Conservation (phyloP, 2,888 invertebrate genomes). For the Diadromus collaris region DNA sequence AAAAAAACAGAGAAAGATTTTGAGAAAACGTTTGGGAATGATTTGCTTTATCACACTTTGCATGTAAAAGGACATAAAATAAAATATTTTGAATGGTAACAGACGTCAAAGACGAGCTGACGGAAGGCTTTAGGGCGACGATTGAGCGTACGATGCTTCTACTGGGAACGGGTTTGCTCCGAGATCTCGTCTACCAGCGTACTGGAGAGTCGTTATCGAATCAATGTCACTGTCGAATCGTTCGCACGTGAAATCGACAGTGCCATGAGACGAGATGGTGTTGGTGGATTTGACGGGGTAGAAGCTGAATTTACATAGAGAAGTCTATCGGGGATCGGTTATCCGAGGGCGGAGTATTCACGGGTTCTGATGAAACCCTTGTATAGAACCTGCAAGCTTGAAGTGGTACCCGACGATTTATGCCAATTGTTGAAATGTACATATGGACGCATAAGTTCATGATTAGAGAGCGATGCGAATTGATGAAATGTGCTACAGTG, state of each 20-base stretch:
- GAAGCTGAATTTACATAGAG: slow-evolving; percentile 44
- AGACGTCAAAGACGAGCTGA: slow-evolving; percentile 15
- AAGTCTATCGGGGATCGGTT: slow-evolving; percentile 35
- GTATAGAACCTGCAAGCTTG: not conserved
- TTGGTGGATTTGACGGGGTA: slow-evolving; percentile 12
- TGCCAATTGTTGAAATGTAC: slow-evolving; percentile 18
- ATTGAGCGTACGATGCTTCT: slow-evolving; percentile 15
- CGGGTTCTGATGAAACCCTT: not conserved
- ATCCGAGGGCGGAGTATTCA: not conserved
- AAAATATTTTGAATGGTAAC: not conserved
- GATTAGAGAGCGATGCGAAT: not conserved
- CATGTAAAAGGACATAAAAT: not conserved
- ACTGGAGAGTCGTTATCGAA: slow-evolving; percentile 61
- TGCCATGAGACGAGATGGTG: slow-evolving; percentile 23
- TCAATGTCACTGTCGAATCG: slow-evolving; percentile 60
- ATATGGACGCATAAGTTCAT: not conserved
- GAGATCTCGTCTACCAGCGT: slow-evolving; percentile 23
- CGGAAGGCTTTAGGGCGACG: slow-evolving; percentile 14
- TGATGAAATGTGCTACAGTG: not conserved
- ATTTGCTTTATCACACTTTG: not conserved
- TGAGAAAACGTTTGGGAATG: not conserved
- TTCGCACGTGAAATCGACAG: slow-evolving; percentile 13
- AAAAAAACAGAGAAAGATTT: not conserved
- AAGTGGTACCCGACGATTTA: not conserved
- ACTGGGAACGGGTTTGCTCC: not conserved